phyloP scores from a whole-genome alignment of 2,888 invertebrate species.

The Harpalus rufipes region DNA sequence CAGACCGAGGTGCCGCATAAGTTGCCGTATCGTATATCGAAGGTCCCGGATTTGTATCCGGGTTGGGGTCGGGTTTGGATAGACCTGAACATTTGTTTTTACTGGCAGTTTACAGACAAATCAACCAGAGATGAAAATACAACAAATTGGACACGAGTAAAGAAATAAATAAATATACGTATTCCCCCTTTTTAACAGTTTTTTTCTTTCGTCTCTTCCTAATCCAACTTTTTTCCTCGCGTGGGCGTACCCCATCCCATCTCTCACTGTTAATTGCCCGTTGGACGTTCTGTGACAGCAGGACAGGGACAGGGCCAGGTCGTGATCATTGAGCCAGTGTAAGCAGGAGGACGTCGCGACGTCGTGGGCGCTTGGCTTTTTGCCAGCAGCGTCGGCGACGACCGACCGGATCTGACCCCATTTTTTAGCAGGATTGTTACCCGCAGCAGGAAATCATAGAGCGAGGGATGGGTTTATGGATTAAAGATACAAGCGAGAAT shows the following conservation, averaged over 20 bases:
- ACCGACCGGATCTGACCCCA: conserved; percentile 29
- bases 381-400: conserved; percentile 1
- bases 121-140: too few species aligned
- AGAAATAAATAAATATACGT: too few species aligned
- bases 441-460: neutral
- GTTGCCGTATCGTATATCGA: too few species aligned
- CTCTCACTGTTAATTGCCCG: neutral
- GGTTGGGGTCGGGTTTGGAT: too few species aligned
- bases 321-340: conserved; percentile 4
- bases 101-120: too few species aligned
- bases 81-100: too few species aligned
- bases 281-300: neutral
- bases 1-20: too few species aligned
- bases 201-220: too few species aligned
- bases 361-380: neutral
- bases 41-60: too few species aligned
- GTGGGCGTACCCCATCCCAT: neutral
- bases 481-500: neutral
- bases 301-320: neutral
- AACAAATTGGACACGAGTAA: too few species aligned
- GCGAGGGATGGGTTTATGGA: neutral
- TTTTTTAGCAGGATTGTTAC: neutral
- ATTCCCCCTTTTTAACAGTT: too few species aligned
- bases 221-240: neutral
- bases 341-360: neutral